These are phyloP conservation scores for Anagyrus pseudococci DNA, from an alignment of 2,888 invertebrate species.

Conservation along the genomic window DNA sequence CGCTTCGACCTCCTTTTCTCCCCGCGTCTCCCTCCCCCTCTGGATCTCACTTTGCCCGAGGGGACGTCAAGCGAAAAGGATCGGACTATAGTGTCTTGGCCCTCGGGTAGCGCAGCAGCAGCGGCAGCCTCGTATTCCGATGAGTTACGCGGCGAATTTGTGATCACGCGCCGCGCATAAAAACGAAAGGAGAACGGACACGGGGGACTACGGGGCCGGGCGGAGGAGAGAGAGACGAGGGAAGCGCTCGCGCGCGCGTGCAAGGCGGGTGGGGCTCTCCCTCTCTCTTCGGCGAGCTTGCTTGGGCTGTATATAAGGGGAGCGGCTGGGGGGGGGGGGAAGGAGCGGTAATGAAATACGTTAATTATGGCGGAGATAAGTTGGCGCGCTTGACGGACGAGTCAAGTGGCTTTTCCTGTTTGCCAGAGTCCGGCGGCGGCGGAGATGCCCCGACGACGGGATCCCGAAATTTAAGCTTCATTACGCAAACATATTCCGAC, in stretches of 20 bases:
- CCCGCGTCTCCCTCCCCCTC: neutral
- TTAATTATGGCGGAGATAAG: conserved; percentile 35
- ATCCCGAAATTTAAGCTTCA: conserved; percentile 36
- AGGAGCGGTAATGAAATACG: conserved; percentile 29
- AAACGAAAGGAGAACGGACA: neutral
- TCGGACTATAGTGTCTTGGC: too few species aligned
- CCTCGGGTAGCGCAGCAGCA: too few species aligned
- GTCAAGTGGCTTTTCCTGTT: conserved; percentile 39
- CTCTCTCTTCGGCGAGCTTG: too few species aligned
- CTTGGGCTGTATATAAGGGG: too few species aligned
- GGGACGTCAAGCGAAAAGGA: conserved; percentile 10
- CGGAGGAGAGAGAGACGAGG: neutral
- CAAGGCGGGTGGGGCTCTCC: too few species aligned
- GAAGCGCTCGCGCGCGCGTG: too few species aligned
- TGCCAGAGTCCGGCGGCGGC: too few species aligned
- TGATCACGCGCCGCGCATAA: conserved; percentile 4
- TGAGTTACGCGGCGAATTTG: conserved; percentile 21
- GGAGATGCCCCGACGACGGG: too few species aligned
- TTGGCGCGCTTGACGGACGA: conserved; percentile 30
- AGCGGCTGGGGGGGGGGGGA: neutral
- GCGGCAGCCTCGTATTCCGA: neutral
- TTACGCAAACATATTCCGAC: conserved; percentile 38
- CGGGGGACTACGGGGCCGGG: too few species aligned
- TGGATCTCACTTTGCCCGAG: too few species aligned
- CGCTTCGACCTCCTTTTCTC: neutral